phyloP scores from a whole-genome alignment of 2,797 vertebrate species.

The Sternarchorhynchus goeldii region DNA sequence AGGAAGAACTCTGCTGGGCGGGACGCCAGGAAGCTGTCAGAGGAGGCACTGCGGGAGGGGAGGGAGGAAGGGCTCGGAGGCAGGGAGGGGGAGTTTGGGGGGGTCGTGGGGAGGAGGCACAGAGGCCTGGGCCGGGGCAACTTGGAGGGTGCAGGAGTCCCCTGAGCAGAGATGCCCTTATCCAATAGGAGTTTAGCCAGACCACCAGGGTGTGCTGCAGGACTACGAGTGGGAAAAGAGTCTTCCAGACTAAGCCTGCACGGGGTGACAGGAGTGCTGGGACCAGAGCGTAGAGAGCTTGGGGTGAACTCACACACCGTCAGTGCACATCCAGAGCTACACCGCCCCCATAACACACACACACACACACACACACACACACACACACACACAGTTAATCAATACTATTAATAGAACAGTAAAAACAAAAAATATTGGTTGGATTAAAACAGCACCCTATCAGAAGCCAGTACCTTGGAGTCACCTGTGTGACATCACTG shows the following conservation, averaged over 20 bases:
- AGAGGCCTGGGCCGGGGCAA: slow-evolving; percentile 53
- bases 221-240: slow-evolving; percentile 79
- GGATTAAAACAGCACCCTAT: neutral
- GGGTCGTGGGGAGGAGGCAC: slow-evolving; percentile 79
- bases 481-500: slow-evolving; percentile 91
- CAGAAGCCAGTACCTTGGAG: slow-evolving; percentile 79
- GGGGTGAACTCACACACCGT: slow-evolving; percentile 72
- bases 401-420: neutral
- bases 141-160: slow-evolving; percentile 70
- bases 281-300: slow-evolving; percentile 76
- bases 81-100: slow-evolving; percentile 85
- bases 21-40: slow-evolving; percentile 92
- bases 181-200: slow-evolving; percentile 90
- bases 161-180: slow-evolving; percentile 91
- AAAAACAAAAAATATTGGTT: neutral
- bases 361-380: neutral
- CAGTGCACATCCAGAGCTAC: slow-evolving; percentile 71
- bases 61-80: slow-evolving; percentile 81
- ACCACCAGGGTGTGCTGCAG: slow-evolving; percentile 70
- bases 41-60: slow-evolving; percentile 66
- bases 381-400: neutral
- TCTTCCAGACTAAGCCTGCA: slow-evolving; percentile 86
- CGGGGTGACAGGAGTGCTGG: slow-evolving; percentile 81
- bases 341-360: no score
- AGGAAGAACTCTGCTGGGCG: slow-evolving; percentile 93